Evolutionary conservation across 2,888 invertebrate species (phyloP).

Genomic region (Plusia festucae): DNA sequence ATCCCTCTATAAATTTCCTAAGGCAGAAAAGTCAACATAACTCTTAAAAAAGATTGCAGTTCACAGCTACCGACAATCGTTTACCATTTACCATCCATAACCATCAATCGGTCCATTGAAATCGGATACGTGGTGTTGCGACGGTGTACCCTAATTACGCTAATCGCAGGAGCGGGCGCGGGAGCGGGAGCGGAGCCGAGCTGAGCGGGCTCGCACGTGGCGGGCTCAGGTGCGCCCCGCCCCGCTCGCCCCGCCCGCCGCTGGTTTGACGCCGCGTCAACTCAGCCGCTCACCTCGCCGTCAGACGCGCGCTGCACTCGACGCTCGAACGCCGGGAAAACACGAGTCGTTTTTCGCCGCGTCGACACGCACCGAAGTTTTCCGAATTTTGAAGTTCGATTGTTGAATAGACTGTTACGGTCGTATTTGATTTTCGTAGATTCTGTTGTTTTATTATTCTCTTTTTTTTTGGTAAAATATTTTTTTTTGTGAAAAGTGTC

Average conservation of each 20-base stretch:
- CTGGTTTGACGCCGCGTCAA: slow-evolving; percentile 75
- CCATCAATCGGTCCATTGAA: slow-evolving; percentile 80
- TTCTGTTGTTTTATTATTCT: slow-evolving; percentile 53
- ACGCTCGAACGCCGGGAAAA: slow-evolving; percentile 88
- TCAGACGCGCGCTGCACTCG: slow-evolving; percentile 86
- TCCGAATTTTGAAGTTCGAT: slow-evolving; percentile 73
- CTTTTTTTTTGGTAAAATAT: slow-evolving; percentile 53
- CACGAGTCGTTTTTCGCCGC: slow-evolving; percentile 86
- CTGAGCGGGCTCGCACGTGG: slow-evolving; percentile 75
- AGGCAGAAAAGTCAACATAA: slow-evolving; percentile 56
- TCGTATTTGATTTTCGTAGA: slow-evolving; percentile 63
- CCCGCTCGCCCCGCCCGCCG: slow-evolving; percentile 77
- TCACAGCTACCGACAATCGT: slow-evolving; percentile 68
- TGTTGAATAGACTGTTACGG: slow-evolving; percentile 61
- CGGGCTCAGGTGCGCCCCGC: slow-evolving; percentile 86
- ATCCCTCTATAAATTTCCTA: slow-evolving; percentile 42
- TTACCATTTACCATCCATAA: slow-evolving; percentile 72
- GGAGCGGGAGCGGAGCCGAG: slow-evolving; percentile 70
- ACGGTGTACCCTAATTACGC: slow-evolving; percentile 75
- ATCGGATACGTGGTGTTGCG: slow-evolving; percentile 75
- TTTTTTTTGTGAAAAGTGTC: slow-evolving; percentile 59
- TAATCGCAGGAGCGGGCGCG: slow-evolving; percentile 66
- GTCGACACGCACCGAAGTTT: slow-evolving; percentile 79
- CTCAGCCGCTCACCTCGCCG: slow-evolving; percentile 80
- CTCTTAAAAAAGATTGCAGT: slow-evolving; percentile 61